A percentile compares a stretch with the other conserved stretches of the same genome.
Evolutionary conservation across 2,888 invertebrate species (phyloP).

Genomic region (Graphium colonna): DNA sequence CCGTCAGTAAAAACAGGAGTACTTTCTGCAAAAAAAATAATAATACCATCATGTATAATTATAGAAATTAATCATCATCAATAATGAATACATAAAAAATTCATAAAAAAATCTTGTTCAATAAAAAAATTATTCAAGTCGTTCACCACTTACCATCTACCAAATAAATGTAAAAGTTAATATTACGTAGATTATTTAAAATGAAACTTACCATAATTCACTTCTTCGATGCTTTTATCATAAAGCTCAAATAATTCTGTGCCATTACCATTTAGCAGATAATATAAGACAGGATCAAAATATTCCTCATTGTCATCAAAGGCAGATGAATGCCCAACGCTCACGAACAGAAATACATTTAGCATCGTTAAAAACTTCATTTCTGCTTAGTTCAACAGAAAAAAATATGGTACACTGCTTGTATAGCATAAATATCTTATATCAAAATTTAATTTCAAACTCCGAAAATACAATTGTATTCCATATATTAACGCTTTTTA

Average conservation of each 20-base stretch:
- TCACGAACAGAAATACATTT: not conserved
- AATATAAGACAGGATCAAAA: conserved; percentile 13
- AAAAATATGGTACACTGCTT: too few species aligned
- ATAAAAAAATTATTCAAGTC: too few species aligned
- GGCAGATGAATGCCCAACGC: not conserved
- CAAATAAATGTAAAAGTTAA: too few species aligned
- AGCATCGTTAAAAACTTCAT: conserved; percentile 1
- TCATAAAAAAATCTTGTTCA: too few species aligned
- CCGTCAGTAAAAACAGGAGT: conserved; percentile 26
- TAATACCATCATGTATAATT: too few species aligned
- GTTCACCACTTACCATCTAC: too few species aligned
- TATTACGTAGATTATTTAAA: too few species aligned
- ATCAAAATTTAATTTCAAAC: too few species aligned
- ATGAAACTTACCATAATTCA: conserved; percentile 1
- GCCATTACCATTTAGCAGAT: conserved; percentile 11
- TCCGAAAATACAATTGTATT: too few species aligned
- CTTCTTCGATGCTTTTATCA: not conserved
- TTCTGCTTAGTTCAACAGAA: not conserved
- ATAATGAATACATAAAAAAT: too few species aligned
- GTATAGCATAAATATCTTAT: too few species aligned
- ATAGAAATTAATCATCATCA: too few species aligned
- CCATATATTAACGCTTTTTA: not conserved
- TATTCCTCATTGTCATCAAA: conserved; percentile 5
- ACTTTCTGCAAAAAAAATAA: not conserved
- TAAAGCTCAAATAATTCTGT: not conserved